These are phyloP conservation scores for Brachypteracias leptosomus DNA, from an alignment of 2,113 vertebrate genomes.

Conservation along the genomic window DNA sequence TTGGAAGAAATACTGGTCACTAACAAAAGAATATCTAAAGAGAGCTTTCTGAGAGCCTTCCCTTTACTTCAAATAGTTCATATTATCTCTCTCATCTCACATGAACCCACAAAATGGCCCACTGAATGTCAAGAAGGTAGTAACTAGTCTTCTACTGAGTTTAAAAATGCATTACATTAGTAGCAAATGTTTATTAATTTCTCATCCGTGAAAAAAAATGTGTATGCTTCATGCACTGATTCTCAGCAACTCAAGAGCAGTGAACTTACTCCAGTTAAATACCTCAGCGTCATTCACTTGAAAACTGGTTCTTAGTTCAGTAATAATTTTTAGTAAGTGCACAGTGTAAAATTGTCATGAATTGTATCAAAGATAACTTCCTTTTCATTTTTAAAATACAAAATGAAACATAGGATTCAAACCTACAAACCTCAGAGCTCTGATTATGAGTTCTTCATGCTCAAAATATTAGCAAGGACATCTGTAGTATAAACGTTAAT, in stretches of 20 bases:
- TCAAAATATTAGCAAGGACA: neutral
- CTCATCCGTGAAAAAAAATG: conserved; percentile 36
- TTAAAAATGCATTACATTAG: conserved; percentile 36
- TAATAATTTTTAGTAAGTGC: neutral
- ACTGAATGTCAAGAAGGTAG: neutral
- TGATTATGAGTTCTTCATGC: neutral
- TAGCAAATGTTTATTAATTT: conserved; percentile 35
- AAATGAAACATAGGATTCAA: neutral
- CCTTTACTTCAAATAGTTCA: neutral
- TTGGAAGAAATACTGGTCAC: neutral
- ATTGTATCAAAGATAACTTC: neutral
- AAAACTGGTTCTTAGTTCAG: neutral
- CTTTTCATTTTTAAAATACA: neutral
- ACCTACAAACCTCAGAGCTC: neutral
- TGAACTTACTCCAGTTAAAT: conserved; percentile 50
- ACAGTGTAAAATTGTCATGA: neutral
- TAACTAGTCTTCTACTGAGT: neutral
- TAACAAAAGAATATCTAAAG: neutral
- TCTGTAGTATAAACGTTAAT: neutral
- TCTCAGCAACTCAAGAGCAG: conserved; percentile 25
- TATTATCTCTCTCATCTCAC: neutral
- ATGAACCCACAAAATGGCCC: neutral
- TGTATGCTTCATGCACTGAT: conserved; percentile 50
- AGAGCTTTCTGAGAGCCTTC: neutral
- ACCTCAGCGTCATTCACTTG: conserved; percentile 39